These are phyloP conservation scores for Euproctis similis DNA, from an alignment of 2,888 invertebrate genomes.

Conservation along the genomic window DNA sequence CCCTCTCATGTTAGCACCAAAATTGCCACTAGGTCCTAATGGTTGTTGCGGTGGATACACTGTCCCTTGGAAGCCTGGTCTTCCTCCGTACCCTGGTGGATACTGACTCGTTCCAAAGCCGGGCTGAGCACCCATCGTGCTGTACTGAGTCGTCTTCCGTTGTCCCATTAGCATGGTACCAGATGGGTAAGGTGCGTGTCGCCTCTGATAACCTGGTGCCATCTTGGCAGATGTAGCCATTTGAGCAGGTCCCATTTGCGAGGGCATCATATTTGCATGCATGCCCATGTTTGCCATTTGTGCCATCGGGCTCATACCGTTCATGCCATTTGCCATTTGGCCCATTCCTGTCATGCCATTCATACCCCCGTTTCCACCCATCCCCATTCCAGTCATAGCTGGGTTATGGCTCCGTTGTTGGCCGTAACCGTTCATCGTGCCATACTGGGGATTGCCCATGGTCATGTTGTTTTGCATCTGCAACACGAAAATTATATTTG, in stretches of 20 bases:
- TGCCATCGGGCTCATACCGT: slow-evolving; percentile 83
- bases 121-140: slow-evolving; percentile 60
- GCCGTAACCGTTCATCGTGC: slow-evolving; percentile 76
- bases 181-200: slow-evolving; percentile 90
- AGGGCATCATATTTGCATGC: slow-evolving; percentile 81
- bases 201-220: slow-evolving; percentile 82
- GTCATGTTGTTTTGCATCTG: slow-evolving; percentile 81
- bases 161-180: slow-evolving; percentile 91
- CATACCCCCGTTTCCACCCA: slow-evolving; percentile 74
- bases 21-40: slow-evolving; percentile 75
- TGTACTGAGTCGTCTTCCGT: slow-evolving; percentile 81
- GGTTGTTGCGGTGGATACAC: slow-evolving; percentile 79
- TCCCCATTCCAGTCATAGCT: slow-evolving; percentile 71
- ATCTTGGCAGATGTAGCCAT: slow-evolving; percentile 82
- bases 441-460: slow-evolving; percentile 79
- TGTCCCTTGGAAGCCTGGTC: slow-evolving; percentile 78
- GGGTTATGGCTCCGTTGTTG: slow-evolving; percentile 77
- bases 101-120: slow-evolving; percentile 72
- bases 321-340: slow-evolving; percentile 79
- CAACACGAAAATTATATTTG: slow-evolving; percentile 28
- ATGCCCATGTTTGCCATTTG: slow-evolving; percentile 85
- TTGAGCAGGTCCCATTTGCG: slow-evolving; percentile 80
- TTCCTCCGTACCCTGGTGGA: slow-evolving; percentile 64
- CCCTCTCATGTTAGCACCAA: slow-evolving; percentile 71
- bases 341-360: slow-evolving; percentile 79